These are phyloP conservation scores for Notoglanidium macrostoma DNA, from an alignment of 2,797 vertebrate species.

Conservation along the genomic window DNA sequence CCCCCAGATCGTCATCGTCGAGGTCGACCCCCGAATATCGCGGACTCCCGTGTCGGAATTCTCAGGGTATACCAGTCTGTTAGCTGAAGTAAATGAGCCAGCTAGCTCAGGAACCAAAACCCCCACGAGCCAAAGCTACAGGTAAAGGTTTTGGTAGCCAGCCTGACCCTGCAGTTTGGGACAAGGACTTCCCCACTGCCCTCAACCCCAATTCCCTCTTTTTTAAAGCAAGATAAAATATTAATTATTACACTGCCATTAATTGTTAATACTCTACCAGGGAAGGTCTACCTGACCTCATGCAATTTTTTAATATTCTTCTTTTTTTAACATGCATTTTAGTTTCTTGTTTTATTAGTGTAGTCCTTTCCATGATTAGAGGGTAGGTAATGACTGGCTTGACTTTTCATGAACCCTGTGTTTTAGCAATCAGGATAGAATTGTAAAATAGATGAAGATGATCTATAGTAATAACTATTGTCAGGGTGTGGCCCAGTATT, in stretches of 20 bases:
- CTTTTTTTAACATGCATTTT: slow-evolving; percentile 80
- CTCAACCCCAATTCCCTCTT: slow-evolving; percentile 29
- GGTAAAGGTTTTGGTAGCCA: slow-evolving; percentile 83
- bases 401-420: slow-evolving; percentile 80
- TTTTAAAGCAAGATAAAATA: slow-evolving; percentile 52
- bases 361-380: slow-evolving; percentile 84
- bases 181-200: slow-evolving; percentile 46
- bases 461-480: slow-evolving; percentile 79
- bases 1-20: slow-evolving; percentile 79
- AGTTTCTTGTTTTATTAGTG: slow-evolving; percentile 78
- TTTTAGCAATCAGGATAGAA: slow-evolving; percentile 93
- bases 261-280: slow-evolving; percentile 97
- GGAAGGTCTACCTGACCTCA: slow-evolving; percentile 97
- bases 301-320: slow-evolving; percentile 85
- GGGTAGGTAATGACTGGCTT: slow-evolving; percentile 77
- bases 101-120: slow-evolving; percentile 99
- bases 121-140: slow-evolving; percentile 98
- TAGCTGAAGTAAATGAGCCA: slow-evolving; percentile 98
- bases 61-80: slow-evolving; percentile 99
- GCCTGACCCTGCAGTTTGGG: slow-evolving; percentile 49
- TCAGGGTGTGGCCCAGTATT: slow-evolving; percentile 95
- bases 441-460: slow-evolving; percentile 87
- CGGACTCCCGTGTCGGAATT: slow-evolving; percentile 99
- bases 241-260: slow-evolving; percentile 93
- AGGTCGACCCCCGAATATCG: slow-evolving; percentile 91